Evolutionary conservation across 92 coral and sea anemone species (phyloP), one percentile per base, ranked within the genome.

Genomic region (Porites cylindrica): DNA sequence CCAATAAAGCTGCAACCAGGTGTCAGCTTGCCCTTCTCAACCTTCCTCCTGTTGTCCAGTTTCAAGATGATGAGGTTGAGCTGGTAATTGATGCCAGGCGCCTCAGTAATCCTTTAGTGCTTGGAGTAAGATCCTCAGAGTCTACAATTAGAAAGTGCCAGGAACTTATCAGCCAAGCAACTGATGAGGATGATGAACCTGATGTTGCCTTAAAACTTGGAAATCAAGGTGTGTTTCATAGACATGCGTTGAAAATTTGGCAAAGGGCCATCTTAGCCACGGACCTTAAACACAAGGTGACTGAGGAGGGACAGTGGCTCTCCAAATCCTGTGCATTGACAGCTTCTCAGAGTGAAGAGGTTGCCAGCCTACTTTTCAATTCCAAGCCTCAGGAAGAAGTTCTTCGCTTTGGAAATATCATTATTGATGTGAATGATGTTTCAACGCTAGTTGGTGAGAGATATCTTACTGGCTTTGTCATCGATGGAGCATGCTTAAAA

Each of bases 141-240:
- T 56, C 66, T 56, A 50, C 67, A 76, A 1, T 76, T 4, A 56
- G 4, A 6, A 58, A 76, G 13, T 17, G 80, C 4, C 24, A 19
- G 10, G 6, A 16, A 8, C 66, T 76, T 21, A 13, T 85, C 8
- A 8, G 21, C 16, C 18, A 14, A 20, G 64, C 77, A 50, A 20
- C 3, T 9, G 91, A 66, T n/a, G 91, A 88, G 5, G 82, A 78
- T 14, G 78, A 85, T 17, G 83, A 75, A 2, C 77, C 58, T 47
- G 90, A 91, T 10, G 51, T 86, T 26, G 93, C 88, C 17, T 77
- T 91, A 19, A 78, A 76, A 38, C 24, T 86, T 51, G 93, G 91
- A 66, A 67, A 78, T 63, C 84, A 81, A 26, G 93, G 93, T 59
- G 82, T 77, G n/a, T 85, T 91, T 75, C 63, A 78, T 79, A 38